Conservation (phyloP, 2,113 vertebrate genomes). For the Tachycineta bicolor region DNA sequence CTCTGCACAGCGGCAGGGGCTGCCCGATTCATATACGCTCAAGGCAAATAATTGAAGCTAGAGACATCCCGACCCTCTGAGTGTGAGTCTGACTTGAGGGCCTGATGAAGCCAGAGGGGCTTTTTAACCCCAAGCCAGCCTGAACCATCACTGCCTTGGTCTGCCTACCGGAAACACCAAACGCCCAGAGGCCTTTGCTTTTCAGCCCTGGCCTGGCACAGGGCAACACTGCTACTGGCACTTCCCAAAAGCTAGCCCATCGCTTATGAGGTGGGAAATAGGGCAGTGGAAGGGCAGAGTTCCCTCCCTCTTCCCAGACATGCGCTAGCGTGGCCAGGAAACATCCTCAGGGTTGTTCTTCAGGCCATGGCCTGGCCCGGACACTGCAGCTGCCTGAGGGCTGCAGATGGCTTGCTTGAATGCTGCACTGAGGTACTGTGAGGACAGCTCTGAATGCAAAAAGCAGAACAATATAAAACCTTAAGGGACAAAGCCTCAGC, state of each 20-base stretch:
- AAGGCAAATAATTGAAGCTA: neutral
- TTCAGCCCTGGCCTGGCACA: neutral
- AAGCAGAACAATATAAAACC: neutral
- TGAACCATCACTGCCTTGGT: neutral
- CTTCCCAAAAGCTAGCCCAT: neutral
- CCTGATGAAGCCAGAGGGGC: neutral
- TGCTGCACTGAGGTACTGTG: neutral
- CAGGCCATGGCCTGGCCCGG: no score
- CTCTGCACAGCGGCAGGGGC: neutral
- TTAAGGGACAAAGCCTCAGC: neutral
- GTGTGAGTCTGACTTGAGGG: accelerated
- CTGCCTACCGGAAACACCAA: neutral
- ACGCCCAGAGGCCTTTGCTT: neutral
- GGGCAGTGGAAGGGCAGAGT: neutral
- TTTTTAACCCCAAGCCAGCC: neutral
- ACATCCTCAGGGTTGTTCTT: no score
- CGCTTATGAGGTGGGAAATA: neutral
- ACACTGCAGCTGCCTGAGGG: neutral
- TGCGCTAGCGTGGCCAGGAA: accelerated
- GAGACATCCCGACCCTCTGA: accelerated
- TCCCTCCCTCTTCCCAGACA: neutral
- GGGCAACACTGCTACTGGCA: neutral
- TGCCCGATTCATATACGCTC: accelerated
- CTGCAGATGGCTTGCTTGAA: neutral
- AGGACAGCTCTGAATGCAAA: neutral